A percentile compares a stretch with the other conserved stretches of the same genome.
phyloP scores from a whole-genome alignment of 2,888 invertebrate species.

The Odontocolon sp. region DNA sequence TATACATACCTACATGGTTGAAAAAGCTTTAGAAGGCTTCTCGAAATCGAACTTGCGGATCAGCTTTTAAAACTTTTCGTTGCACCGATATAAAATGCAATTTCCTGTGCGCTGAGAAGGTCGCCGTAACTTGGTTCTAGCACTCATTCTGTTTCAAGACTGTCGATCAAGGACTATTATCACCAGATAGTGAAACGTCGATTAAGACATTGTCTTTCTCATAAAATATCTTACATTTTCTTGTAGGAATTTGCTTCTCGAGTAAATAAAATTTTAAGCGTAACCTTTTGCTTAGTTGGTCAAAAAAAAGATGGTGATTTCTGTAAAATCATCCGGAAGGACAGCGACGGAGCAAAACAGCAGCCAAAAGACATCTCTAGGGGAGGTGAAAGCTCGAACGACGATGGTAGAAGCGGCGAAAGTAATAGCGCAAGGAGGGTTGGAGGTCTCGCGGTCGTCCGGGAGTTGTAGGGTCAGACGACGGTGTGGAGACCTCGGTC shows the following conservation, averaged over 20 bases:
- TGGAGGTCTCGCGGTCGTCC: constrained; percentile 38
- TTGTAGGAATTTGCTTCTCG: neutral
- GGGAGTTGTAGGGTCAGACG: constrained; percentile 37
- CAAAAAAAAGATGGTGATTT: neutral
- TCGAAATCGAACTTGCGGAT: constrained; percentile 67
- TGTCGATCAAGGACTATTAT: constrained; percentile 31
- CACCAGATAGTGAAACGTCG: constrained; percentile 1
- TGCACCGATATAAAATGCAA: constrained; percentile 69
- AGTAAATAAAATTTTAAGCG: neutral
- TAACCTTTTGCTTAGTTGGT: neutral
- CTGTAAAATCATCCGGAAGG: neutral
- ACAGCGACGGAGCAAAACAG: neutral
- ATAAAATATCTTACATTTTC: neutral
- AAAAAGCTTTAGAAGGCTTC: constrained; percentile 52
- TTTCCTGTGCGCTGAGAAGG: constrained; percentile 69
- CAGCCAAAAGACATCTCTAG: neutral
- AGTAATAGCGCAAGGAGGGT: constrained; percentile 46
- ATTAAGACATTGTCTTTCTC: neutral
- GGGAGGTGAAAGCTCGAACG: constrained; percentile 7
- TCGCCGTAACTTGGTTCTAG: constrained; percentile 27
- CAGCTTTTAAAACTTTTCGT: constrained; percentile 65
- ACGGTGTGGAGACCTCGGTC: constrained; percentile 38
- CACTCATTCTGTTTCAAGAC: constrained; percentile 19
- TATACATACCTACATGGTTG: constrained; percentile 13
- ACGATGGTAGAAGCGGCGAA: constrained; percentile 29